Evolutionary conservation across 2,888 invertebrate species (phyloP).

Genomic region (Noctua pronuba): DNA sequence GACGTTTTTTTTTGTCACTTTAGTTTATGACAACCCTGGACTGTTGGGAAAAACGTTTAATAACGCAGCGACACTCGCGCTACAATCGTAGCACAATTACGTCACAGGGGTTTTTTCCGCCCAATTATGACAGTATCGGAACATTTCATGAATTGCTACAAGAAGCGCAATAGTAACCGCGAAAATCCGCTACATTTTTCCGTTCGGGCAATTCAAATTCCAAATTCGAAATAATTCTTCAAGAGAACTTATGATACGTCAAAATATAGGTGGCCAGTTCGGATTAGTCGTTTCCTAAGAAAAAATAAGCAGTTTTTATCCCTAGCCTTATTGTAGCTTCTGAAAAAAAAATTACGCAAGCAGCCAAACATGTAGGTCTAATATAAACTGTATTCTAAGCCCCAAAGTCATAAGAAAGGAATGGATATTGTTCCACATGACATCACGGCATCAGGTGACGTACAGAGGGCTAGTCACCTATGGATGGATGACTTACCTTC

Average conservation of each 20-base stretch:
- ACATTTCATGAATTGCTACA: background rate
- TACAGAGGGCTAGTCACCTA: conserved; percentile 39
- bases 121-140: background rate
- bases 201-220: background rate
- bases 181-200: conserved; percentile 1
- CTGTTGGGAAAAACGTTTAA: background rate
- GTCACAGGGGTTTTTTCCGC: background rate
- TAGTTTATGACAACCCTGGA: background rate
- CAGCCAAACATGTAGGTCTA: conserved; percentile 21
- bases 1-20: background rate
- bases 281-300: background rate
- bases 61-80: background rate
- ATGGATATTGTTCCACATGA: conserved; percentile 48
- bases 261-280: background rate
- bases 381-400: conserved; percentile 21
- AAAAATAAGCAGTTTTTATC: background rate
- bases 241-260: background rate
- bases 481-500: conserved; percentile 33
- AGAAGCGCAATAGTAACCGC: background rate
- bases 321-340: background rate
- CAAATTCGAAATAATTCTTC: background rate
- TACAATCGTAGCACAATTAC: background rate
- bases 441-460: conserved; percentile 44
- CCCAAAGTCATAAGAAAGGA: conserved; percentile 47
- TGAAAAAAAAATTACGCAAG: conserved; percentile 18